Evolutionary conservation across 2,888 invertebrate species (phyloP).

Genomic region (Aphodius granarius): DNA sequence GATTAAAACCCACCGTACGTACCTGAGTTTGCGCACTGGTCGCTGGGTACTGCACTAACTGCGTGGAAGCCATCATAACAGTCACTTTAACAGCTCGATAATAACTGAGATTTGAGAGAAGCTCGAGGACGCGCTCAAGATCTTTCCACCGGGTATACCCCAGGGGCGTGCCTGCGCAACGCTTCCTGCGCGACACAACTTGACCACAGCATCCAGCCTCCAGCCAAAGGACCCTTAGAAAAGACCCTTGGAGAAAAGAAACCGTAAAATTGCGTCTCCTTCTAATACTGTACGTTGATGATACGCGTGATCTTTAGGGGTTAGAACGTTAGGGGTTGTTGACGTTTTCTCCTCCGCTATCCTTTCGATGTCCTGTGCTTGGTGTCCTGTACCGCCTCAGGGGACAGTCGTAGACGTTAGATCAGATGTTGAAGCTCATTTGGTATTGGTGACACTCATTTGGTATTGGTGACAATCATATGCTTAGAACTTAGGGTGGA

Average conservation of each 20-base stretch:
- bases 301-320: neutral
- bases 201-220: slow-evolving; percentile 30
- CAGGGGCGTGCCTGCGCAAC: slow-evolving; percentile 48
- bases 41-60: slow-evolving; percentile 40
- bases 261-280: neutral
- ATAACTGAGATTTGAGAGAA: slow-evolving; percentile 52
- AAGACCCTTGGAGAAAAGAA: neutral
- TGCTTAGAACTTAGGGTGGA: no score
- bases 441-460: neutral
- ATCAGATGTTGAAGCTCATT: neutral
- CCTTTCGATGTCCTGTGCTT: neutral
- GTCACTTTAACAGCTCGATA: slow-evolving; percentile 52
- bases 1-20: slow-evolving; percentile 47
- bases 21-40: slow-evolving; percentile 52
- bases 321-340: neutral
- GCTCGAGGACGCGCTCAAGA: slow-evolving; percentile 48
- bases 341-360: neutral
- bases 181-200: slow-evolving; percentile 48
- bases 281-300: neutral
- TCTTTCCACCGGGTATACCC: slow-evolving; percentile 39
- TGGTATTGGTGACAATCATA: no score
- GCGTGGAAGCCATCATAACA: slow-evolving; percentile 50
- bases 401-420: neutral
- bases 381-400: neutral
- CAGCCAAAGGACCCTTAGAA: neutral